Conservation (phyloP, 2,113 vertebrate genomes). For the Scophthalmus maximus region DNA sequence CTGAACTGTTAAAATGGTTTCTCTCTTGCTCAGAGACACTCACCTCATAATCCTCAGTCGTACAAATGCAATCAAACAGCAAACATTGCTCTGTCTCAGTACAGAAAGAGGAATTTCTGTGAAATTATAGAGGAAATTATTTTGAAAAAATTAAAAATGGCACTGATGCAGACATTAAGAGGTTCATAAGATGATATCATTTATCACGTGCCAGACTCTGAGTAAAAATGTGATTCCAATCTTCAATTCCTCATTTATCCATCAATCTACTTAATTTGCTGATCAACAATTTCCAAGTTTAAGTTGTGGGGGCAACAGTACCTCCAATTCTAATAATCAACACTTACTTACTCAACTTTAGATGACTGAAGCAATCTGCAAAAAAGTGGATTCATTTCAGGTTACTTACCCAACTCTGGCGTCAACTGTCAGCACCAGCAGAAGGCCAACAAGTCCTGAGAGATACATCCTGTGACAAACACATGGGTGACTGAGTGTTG, state of each 20-base stretch:
- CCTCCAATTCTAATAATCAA: background rate
- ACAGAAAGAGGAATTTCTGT: slow-evolving; percentile 72
- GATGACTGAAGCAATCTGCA: background rate
- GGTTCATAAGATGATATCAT: background rate
- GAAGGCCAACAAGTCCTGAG: slow-evolving; percentile 64
- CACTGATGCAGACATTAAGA: background rate
- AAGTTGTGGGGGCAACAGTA: background rate
- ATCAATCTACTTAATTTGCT: background rate
- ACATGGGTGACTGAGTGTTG: too few relatives aligned
- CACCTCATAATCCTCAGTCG: slow-evolving; percentile 71
- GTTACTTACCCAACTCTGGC: slow-evolving; percentile 78
- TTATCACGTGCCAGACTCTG: background rate
- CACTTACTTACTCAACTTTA: background rate
- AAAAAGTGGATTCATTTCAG: background rate
- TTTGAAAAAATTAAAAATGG: background rate
- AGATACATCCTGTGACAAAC: slow-evolving; percentile 68
- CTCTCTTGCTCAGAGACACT: slow-evolving; percentile 21
- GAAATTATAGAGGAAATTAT: background rate
- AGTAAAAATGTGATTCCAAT: background rate
- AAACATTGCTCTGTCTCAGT: slow-evolving; percentile 75
- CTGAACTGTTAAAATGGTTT: background rate
- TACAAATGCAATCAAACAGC: slow-evolving; percentile 71
- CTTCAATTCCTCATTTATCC: background rate
- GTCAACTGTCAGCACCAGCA: slow-evolving; percentile 72
- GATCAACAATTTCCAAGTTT: background rate